These are phyloP conservation scores for Columba guinea DNA, from an alignment of 2,797 vertebrate species.

Conservation along the genomic window DNA sequence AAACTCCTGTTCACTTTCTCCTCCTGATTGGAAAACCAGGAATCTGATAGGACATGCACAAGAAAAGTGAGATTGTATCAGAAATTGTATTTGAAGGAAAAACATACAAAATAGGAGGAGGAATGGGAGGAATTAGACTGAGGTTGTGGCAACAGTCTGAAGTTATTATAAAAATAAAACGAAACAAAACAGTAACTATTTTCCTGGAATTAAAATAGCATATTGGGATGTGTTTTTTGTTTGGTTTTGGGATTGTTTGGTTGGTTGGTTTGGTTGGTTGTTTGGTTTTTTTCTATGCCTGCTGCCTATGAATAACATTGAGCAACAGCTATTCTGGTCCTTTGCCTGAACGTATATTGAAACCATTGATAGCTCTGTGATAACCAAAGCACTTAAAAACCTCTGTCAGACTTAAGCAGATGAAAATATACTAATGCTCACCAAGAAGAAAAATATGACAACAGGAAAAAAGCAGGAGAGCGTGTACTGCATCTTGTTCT, in stretches of 20 bases:
- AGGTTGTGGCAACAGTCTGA: background rate
- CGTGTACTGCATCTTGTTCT: background rate
- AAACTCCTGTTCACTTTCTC: background rate
- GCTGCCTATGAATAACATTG: background rate
- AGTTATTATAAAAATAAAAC: background rate
- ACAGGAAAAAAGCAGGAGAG: background rate
- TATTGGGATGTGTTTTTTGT: background rate
- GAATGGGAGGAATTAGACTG: background rate
- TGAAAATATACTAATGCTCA: background rate
- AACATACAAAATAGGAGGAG: background rate
- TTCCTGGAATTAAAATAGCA: background rate
- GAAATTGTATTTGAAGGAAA: background rate
- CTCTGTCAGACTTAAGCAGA: background rate
- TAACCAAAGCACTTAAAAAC: background rate
- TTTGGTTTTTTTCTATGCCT: background rate
- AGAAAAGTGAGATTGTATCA: background rate
- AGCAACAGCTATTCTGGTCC: background rate
- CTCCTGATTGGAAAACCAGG: background rate
- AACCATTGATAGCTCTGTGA: background rate
- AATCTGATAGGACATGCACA: background rate
- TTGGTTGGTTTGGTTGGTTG: too few species aligned
- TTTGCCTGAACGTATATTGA: background rate
- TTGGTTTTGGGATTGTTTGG: too few species aligned
- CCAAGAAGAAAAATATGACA: background rate
- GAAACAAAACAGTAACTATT: background rate